These are phyloP conservation scores for Poeciliopsis turrubarensis DNA, from an alignment of 2,113 vertebrate species.

Conservation along the genomic window DNA sequence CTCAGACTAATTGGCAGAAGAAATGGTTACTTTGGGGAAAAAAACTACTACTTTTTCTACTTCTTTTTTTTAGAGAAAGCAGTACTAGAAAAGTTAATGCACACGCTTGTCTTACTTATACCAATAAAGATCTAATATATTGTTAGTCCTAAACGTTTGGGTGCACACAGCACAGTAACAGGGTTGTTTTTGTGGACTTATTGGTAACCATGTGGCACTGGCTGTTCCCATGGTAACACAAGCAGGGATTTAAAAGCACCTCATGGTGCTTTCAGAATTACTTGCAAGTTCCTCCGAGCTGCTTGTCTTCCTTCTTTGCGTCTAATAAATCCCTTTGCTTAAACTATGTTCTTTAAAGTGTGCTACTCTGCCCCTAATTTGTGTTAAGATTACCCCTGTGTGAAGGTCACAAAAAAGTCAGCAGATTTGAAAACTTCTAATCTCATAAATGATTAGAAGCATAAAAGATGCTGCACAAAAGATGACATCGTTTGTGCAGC, in stretches of 20 bases:
- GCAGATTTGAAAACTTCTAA: not conserved
- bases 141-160: not conserved
- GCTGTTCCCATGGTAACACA: conserved; percentile 61
- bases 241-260: conserved; percentile 56
- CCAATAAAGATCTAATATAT: too few relatives aligned
- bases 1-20: too few relatives aligned
- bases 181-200: not conserved
- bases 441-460: not conserved
- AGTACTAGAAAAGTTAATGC: too few relatives aligned
- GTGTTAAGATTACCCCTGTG: conserved; percentile 7
- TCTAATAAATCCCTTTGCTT: conserved; percentile 63
- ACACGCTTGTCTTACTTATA: too few relatives aligned
- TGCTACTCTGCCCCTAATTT: conserved; percentile 39
- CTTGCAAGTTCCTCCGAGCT: conserved; percentile 29
- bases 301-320: conserved; percentile 22
- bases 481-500: not conserved
- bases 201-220: not conserved
- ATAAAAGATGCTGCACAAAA: not conserved
- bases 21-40: too few relatives aligned
- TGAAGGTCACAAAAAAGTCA: conserved; percentile 41
- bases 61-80: too few relatives aligned
- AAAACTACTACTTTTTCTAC: too few relatives aligned
- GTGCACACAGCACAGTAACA: too few relatives aligned
- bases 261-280: conserved; percentile 57
- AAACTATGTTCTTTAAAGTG: conserved; percentile 79